phyloP scores from a whole-genome alignment of 1,140 invertebrate species.

The Euschistus heros region DNA sequence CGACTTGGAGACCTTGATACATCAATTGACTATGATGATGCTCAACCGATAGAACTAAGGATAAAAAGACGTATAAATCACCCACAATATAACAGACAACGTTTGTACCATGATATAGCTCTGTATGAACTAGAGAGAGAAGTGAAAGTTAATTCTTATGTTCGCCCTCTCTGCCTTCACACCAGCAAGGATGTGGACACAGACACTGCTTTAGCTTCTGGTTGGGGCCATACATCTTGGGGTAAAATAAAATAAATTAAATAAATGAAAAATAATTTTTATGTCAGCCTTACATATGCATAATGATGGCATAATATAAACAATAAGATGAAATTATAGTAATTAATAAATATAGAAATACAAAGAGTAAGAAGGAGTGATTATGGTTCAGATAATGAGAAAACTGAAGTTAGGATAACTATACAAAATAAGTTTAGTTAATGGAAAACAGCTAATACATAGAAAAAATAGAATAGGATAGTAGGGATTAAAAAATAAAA shows the following conservation, averaged over 20 bases:
- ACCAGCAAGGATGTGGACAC: background rate
- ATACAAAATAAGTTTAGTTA: too few relatives aligned
- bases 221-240: conserved; percentile 24
- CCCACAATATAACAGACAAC: conserved; percentile 37
- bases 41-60: conserved; percentile 35
- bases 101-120: conserved; percentile 46
- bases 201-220: conserved; percentile 2
- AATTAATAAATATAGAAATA: background rate
- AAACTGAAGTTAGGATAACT: too few relatives aligned
- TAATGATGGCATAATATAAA: background rate
- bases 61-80: conserved; percentile 36
- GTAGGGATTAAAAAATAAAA: too few relatives aligned
- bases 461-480: too few relatives aligned
- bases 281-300: background rate
- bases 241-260: background rate
- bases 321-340: background rate
- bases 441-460: too few relatives aligned
- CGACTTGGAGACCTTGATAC: conserved; percentile 44
- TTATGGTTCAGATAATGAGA: background rate
- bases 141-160: conserved; percentile 39
- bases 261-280: background rate
- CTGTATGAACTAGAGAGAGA: conserved; percentile 38
- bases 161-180: conserved; percentile 42
- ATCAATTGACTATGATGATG: conserved; percentile 36
- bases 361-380: background rate